phyloP scores from a whole-genome alignment of 2,888 invertebrate species.

The Camptogramma bilineatum region DNA sequence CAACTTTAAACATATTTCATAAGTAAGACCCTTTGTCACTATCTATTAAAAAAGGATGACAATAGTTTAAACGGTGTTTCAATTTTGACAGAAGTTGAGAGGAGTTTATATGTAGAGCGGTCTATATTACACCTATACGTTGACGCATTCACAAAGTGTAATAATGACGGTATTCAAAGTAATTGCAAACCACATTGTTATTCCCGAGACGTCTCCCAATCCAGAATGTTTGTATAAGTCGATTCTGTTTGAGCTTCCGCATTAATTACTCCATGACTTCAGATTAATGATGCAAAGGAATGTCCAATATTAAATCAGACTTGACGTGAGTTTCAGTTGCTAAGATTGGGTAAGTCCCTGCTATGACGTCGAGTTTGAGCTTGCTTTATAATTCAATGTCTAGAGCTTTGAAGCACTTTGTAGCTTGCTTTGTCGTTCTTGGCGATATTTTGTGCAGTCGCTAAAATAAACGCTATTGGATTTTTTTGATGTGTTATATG shows the following conservation, averaged over 20 bases:
- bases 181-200: neutral
- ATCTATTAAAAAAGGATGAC: too few relatives aligned
- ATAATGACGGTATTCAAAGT: neutral
- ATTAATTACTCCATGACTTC: conserved; percentile 60
- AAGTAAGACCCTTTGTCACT: too few relatives aligned
- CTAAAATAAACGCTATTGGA: too few relatives aligned
- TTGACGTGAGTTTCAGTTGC: conserved; percentile 9
- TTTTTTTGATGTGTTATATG: too few relatives aligned
- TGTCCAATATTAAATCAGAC: conserved; percentile 50
- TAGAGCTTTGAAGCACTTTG: neutral
- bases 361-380: neutral
- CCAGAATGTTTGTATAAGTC: conserved; percentile 26
- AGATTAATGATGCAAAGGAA: conserved; percentile 62
- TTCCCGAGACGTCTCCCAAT: conserved; percentile 13
- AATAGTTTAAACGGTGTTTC: too few relatives aligned
- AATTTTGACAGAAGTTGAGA: too few relatives aligned
- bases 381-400: neutral
- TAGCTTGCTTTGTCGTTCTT: too few relatives aligned
- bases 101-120: too few relatives aligned
- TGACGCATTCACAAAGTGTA: too few relatives aligned
- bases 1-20: too few relatives aligned
- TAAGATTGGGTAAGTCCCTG: neutral
- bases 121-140: too few relatives aligned
- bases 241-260: conserved; percentile 54
- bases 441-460: too few relatives aligned